Base-by-base conservation (phyloP, 2,797 vertebrate species). In the Sternarchorhynchus goeldii region DNA sequence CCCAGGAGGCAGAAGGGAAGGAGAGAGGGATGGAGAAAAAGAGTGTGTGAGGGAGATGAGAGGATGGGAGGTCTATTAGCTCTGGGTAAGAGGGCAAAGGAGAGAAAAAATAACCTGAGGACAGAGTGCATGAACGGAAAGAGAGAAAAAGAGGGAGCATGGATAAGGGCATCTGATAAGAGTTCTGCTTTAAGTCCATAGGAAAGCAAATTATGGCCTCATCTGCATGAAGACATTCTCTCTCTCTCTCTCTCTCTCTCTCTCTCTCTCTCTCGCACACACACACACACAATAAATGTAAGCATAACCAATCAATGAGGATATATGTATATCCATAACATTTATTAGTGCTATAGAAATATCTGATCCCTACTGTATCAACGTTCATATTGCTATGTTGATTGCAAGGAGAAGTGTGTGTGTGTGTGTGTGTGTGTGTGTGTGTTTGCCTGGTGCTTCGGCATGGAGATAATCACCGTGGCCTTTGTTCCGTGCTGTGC, bases 401-500 rank as follows among this genome's bases (percentile, higher is more conserved):
- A 39, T 4, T 1, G 45, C 45, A 41, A 4, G 3, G 60, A 56
- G 6, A 50, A 41, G 59, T 7, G 14, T n/a, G 57, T 34, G 31
- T 31, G 55, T 39, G 41, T 25, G 59, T 74, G 57, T 59, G 59
- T 74, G 67, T 71, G 57, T 67, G 67, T 41, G 73, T 31, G 73
- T 50, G 73, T 73, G 74, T 59, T 45, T 63, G 68, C 60, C 63
- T 76, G 63, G 76, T 65, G 58, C 62, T n/a, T 66, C 57, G 36
- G 10, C 56, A n/a, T 77, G 50, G 73, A 73, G 74, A 62, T 92
- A 92, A 92, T 91, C 87, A 89, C 87, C 86, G 89, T 89, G n/a
- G 20, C 60, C 68, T 75, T 50, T 78, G 76, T 78, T 74, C 71
- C 90, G 87, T 86, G 85, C 81, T 36, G 81, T 66, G 79, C 89